phyloP scores from a whole-genome alignment of 2,888 invertebrate genomes.

The Theodoxus fluviatilis region DNA sequence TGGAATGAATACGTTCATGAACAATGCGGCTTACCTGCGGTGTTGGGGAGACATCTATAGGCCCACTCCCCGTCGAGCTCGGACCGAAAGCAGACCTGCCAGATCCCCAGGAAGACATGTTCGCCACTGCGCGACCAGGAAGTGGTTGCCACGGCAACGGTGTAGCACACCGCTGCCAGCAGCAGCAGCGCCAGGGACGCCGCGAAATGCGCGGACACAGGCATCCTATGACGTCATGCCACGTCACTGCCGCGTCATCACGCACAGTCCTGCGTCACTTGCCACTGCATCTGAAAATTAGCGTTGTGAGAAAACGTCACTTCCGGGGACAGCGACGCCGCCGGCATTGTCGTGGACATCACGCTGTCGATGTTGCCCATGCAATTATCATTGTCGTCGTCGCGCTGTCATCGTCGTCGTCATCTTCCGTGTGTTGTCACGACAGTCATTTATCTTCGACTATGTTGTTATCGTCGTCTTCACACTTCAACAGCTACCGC shows the following conservation, averaged over 20 bases:
- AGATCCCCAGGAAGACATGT: conserved; percentile 40
- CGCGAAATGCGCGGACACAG: conserved; percentile 37
- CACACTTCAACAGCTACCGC: too few relatives aligned
- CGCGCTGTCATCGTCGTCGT: too few relatives aligned
- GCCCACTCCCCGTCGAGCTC: conserved; percentile 22
- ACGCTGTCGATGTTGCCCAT: background rate
- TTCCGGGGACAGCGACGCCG: background rate
- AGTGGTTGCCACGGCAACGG: conserved; percentile 37
- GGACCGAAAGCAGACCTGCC: conserved; percentile 38
- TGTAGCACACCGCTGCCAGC: conserved; percentile 36
- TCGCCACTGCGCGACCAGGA: conserved; percentile 41
- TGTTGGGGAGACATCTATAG: conserved; percentile 38
- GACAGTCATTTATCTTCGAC: too few relatives aligned
- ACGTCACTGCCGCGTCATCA: too few relatives aligned
- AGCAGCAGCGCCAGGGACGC: conserved; percentile 38
- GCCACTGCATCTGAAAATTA: background rate
- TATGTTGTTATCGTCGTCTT: too few relatives aligned
- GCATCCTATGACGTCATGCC: conserved; percentile 10
- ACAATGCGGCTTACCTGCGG: conserved; percentile 38
- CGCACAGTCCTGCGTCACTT: background rate
- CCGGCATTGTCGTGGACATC: background rate
- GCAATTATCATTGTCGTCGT: background rate
- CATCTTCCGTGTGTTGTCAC: too few relatives aligned
- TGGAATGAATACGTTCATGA: too few relatives aligned
- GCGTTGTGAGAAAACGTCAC: background rate